Evolutionary conservation across 2,888 invertebrate genomes (phyloP), one percentile per base, ranked within the genome.

Genomic region (Nycteola revayana): DNA sequence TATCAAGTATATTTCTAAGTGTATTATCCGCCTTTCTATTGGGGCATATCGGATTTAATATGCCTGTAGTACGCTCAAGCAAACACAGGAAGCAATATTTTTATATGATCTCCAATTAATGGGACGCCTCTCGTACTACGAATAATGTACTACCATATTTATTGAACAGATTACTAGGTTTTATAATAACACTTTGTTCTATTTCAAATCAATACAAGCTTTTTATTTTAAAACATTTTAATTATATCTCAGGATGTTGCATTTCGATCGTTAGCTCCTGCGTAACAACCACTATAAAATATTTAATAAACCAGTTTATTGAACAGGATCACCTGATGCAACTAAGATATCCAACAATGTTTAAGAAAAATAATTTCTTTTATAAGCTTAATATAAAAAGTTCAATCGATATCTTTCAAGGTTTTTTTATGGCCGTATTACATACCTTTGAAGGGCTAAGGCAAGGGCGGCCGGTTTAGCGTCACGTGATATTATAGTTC

Each of bases 281-380:
- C 57, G 50, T 42, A 52, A 47, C 61, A 63, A 51, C 54, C 43
- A 53, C 65, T 54, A 75, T 76, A 76, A 75, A 78, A 81, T 75
- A 77, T 80, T 82, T 74, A 70, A 74, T 75, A 76, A 78, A 83
- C 82, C 75, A 64, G 79, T 81, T 79, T 76, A 76, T 72, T 69
- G 64, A 71, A 72, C 75, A 68, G 66, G 73, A 73, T 72, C 66
- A 66, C 67, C 65, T 60, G 62, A 59, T 59, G 56, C 65, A 64
- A 59, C 52, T 52, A 59, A 57, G 61, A 53, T 53, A 37, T 57
- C 47, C 54, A 42, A 48, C 36, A 53, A 44, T 49, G 50, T 56
- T 57, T 55, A 30, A 61, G 62, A 61, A 62, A 54, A 52, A 47
- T 53, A 33, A 40, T 37, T 41, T 49, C 36, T 44, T 35, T 36